Evolutionary conservation across 2,888 invertebrate species (phyloP), one percentile per base, ranked within the genome.

Genomic region (Stratiomys singularior): DNA sequence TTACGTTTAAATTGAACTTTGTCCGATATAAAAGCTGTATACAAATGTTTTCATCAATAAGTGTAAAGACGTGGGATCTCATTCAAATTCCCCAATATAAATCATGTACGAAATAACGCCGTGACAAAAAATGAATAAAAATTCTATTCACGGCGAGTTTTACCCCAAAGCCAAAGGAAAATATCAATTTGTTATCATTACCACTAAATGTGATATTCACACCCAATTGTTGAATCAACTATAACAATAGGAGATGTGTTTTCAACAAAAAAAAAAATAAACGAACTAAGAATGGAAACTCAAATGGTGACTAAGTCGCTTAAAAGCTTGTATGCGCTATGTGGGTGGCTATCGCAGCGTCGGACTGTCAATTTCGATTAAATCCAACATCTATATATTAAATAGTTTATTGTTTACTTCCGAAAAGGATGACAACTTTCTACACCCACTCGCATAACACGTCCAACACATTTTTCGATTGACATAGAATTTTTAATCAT

Each of bases 121-220:
- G n/a, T n/a, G n/a, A n/a, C n/a, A n/a, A n/a, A n/a, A n/a, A n/a
- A n/a, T n/a, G n/a, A n/a, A n/a, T n/a, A n/a, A n/a, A n/a, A n/a
- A n/a, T n/a, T n/a, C n/a, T n/a, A n/a, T n/a, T n/a, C n/a, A n/a
- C n/a, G n/a, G n/a, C n/a, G n/a, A n/a, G n/a, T n/a, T n/a, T n/a
- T n/a, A n/a, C n/a, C n/a, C n/a, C n/a, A n/a, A n/a, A n/a, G n/a
- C n/a, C n/a, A n/a, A n/a, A n/a, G n/a, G n/a, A n/a, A 63, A 63
- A 63, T 27, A 63, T 25, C 63, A 27, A 63, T 63, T 63, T 63
- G 25, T 27, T 63, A 27, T 15, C 7, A 37, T 63, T 63, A 63
- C 27, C 27, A 63, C n/a, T 3, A 63, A 15, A n/a, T 69, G 46
- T 13, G 18, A 23, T 46, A 69, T 69, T 46, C 69, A 69, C 69